A percentile compares a stretch with the other conserved stretches of the same genome.
Conservation (phyloP, 2,797 vertebrate genomes). For the Prionace glauca region DNA sequence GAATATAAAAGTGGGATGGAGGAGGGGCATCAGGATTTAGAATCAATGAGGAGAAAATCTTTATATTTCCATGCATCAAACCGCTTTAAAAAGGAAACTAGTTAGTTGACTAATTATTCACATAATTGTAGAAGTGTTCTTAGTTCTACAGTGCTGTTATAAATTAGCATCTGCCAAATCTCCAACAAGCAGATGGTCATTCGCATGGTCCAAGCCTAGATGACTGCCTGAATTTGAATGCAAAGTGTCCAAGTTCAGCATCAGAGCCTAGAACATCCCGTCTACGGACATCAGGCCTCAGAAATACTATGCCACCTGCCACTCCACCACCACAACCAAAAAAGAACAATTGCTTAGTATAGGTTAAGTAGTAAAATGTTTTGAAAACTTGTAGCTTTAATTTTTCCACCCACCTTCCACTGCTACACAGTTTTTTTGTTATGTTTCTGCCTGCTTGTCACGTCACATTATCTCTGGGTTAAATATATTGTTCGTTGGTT, state of each 20-base stretch:
- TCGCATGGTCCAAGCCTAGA: background rate
- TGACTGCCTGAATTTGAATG: background rate
- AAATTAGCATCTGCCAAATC: background rate
- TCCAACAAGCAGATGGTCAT: background rate
- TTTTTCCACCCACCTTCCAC: background rate
- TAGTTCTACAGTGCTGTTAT: background rate
- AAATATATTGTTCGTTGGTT: background rate
- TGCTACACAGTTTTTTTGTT: background rate
- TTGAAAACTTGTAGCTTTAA: background rate
- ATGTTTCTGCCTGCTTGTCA: background rate
- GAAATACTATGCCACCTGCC: background rate
- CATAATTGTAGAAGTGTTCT: background rate
- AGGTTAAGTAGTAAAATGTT: background rate
- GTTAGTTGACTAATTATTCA: background rate
- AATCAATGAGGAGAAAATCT: background rate
- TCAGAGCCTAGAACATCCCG: background rate
- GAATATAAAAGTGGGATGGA: background rate
- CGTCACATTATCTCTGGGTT: background rate
- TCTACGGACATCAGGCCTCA: background rate
- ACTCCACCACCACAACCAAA: background rate
- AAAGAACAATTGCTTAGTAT: background rate
- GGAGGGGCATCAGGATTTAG: background rate
- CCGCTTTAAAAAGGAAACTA: background rate
- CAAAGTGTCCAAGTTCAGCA: background rate
- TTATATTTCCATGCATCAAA: background rate